Evolutionary conservation across 2,113 vertebrate species (phyloP), one percentile per base, ranked within the genome.

Genomic region (Solea solea): DNA sequence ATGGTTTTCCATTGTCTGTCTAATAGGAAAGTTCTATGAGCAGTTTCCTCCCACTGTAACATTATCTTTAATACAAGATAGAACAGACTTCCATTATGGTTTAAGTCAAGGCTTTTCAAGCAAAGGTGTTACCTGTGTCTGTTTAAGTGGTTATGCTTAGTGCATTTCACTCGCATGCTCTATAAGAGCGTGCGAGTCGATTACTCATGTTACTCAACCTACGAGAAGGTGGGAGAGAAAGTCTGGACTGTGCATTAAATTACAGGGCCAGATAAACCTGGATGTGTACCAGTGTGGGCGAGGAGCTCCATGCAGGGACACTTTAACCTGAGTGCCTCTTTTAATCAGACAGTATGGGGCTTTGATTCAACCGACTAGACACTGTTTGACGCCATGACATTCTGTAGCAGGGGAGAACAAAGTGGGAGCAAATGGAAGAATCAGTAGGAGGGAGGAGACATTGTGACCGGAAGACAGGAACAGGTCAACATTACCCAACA

Each of bases 221-320:
- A 34, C 34, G 34, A 34, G 34, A 6, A 34, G 34, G 34, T 34
- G 34, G 34, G 34, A 34, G 34, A 45, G 44, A 45, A 45, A 45
- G 44, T 45, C 9, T 45, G 44, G 45, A 48, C 14, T 48, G 9
- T 48, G 27, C 14, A 51, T 13, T 7, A 15, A 7, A 40, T 14
- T 34, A 51, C 9, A 25, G 57, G 72, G 65, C 27, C 4, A 5
- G 15, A 42, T n/a, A 68, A 79, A 80, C 76, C 78, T 42, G 41
- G 9, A 45, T 34, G 40, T 25, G 25, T 8, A 50, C 21, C 11
- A 46, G 10, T 25, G 49, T 52, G 62, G 62, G 62, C n/a, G 21
- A 15, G 50, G 63, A 44, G 53, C 40, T 15, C 4, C 1, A n/a
- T 5, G 7, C 4, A 52, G 25, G 73, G n/a, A 46, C 49, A 58